Evolutionary conservation across 2,797 vertebrate genomes (phyloP).

Genomic region (Oreonectes daqikongensis): DNA sequence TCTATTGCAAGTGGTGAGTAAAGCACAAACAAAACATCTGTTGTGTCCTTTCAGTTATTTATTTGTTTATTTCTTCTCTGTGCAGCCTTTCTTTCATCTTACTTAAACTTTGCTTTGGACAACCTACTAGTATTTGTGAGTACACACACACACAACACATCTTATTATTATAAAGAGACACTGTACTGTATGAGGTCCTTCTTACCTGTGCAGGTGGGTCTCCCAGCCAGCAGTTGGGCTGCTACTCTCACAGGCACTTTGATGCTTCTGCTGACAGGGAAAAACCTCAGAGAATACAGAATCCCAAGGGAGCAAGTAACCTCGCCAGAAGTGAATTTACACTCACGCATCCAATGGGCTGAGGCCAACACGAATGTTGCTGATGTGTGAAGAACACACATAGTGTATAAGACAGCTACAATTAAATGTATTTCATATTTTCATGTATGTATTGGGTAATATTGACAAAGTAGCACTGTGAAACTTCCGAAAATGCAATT

Average conservation of each 20-base stretch:
- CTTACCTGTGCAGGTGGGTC: constrained; percentile 64
- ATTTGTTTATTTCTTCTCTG: neutral
- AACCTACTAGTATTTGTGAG: constrained; percentile 76
- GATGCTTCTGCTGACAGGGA: constrained; percentile 70
- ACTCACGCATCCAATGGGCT: constrained; percentile 59
- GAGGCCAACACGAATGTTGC: constrained; percentile 60
- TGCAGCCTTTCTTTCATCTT: constrained; percentile 75
- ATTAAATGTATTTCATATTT: too few species aligned
- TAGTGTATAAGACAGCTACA: neutral
- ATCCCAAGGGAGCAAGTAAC: constrained; percentile 66
- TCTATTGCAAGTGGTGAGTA: constrained; percentile 72
- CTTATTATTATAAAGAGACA: too few species aligned
- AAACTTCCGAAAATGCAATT: too few species aligned
- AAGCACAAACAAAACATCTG: neutral
- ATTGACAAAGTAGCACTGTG: neutral
- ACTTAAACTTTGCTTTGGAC: constrained; percentile 73
- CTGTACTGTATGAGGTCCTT: constrained; percentile 9
- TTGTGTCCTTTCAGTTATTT: neutral
- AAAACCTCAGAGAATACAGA: constrained; percentile 62
- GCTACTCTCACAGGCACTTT: constrained; percentile 68
- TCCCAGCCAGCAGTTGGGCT: constrained; percentile 78
- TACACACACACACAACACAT: constrained; percentile 4
- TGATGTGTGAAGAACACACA: constrained; percentile 57
- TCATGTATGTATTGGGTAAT: neutral
- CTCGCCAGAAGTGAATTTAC: constrained; percentile 69